Base-by-base conservation (phyloP, 2,797 vertebrate genomes). In the Sparidentex hasta region DNA sequence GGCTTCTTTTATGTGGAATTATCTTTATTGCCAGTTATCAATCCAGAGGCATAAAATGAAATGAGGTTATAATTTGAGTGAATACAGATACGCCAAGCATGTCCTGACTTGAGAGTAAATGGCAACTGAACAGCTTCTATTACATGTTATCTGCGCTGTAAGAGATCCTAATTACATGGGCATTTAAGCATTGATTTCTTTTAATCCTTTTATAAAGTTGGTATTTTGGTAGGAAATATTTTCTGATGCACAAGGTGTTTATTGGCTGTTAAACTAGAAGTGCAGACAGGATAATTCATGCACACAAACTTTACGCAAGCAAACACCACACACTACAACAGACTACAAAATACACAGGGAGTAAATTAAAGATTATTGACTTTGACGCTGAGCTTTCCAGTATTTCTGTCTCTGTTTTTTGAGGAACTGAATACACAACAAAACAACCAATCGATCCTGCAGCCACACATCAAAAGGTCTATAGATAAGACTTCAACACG, bases 21-120 rank as follows among this genome's bases (percentile, higher is more conserved):
- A n/a, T 14, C 38, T 57, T 41, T 13, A 11, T 16, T 9, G n/a
- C 33, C 51, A 63, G 29, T 17, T 74, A 72, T 70, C 46, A 68
- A 29, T 64, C 29, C 18, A 63, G n/a, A 71, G 27, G 29, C 59
- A 61, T 51, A 62, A 69, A 50, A 76, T 6, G 17, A 29, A 27
- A 33, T 33, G 29, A 23, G n/a, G 41, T 71, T 21, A 70, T 48
- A 48, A 61, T 61, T 1, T 21, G 18, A 38, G 54, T 65, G 27
- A 66, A 82, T 65, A 64, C 66, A 86, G 70, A 69, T 18, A 21
- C 66, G 72, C 5, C 11, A 6, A n/a, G 43, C 82, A 12, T 33
- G 76, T 71, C 72, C 27, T 21, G 77, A 76, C 80, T 74, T 0
- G 66, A 56, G 43, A 57, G 48, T 25, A 7, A 41, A 7, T 5